Percentiles rank a stretch among this genome's conserved stretches.
Evolutionary conservation across 2,113 vertebrate species (phyloP).

Genomic region (Camelus dromedarius): DNA sequence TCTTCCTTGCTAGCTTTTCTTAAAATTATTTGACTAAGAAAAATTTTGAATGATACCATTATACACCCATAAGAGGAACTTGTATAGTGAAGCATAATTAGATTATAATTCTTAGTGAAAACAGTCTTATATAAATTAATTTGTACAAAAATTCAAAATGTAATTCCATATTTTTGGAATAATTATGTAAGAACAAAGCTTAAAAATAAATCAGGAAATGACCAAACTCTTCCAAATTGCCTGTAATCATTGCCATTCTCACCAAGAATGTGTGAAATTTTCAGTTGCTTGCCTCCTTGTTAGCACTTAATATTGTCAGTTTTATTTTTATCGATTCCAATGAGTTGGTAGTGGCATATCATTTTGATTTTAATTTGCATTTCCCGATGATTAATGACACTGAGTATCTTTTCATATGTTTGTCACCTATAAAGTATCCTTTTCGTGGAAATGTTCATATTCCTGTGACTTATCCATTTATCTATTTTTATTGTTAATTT

Average conservation of each 20-base stretch:
- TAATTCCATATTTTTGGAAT: not conserved
- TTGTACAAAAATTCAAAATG: not conserved
- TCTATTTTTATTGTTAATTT: not conserved
- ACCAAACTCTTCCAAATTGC: not conserved
- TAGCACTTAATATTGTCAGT: not conserved
- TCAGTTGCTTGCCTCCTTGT: not conserved
- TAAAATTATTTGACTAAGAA: not conserved
- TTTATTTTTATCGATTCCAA: not conserved
- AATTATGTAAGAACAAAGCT: not conserved
- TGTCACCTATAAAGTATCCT: not conserved
- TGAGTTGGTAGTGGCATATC: not conserved
- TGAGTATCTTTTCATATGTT: not conserved
- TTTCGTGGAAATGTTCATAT: not conserved
- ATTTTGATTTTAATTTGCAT: not conserved
- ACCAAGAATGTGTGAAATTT: not conserved
- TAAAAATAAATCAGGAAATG: not conserved
- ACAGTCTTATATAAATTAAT: not conserved
- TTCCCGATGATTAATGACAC: not conserved
- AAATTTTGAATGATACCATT: not conserved
- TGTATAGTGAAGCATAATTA: not conserved
- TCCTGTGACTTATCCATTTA: not conserved
- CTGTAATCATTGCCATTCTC: not conserved
- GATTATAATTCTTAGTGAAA: not conserved
- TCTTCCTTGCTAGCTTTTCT: not conserved
- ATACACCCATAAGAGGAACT: not conserved